phyloP scores from a whole-genome alignment of 2,797 vertebrate species.

The Melanotaenia boesemani region DNA sequence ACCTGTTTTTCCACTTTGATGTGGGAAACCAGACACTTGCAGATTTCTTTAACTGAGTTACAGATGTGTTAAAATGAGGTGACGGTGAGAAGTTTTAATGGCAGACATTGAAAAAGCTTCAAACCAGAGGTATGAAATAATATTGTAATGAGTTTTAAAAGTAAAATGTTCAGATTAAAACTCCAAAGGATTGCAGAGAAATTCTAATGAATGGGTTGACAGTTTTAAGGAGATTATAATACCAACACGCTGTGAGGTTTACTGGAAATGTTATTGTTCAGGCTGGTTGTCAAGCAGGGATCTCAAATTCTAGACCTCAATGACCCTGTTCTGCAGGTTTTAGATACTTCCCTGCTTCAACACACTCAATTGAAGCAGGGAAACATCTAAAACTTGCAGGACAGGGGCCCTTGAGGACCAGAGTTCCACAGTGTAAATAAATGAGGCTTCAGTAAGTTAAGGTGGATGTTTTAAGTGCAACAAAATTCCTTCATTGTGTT shows the following conservation, averaged over 20 bases:
- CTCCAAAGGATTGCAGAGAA: neutral
- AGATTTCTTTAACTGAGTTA: too few relatives aligned
- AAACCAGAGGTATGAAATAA: neutral
- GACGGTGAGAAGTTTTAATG: neutral
- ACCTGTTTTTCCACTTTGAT: neutral
- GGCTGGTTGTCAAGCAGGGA: neutral
- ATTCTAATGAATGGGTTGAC: neutral
- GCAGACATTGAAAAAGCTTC: neutral
- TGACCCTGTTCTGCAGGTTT: neutral
- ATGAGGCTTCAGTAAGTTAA: neutral
- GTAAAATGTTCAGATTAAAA: neutral
- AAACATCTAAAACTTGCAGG: constrained; percentile 1
- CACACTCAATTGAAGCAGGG: neutral
- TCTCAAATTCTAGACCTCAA: neutral
- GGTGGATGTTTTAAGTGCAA: fast-evolving
- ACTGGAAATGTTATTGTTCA: neutral
- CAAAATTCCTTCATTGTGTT: fast-evolving
- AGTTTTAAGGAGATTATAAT: neutral
- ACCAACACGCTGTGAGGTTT: neutral
- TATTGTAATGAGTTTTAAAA: neutral
- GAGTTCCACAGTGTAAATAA: neutral
- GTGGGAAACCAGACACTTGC: neutral
- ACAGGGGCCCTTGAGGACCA: neutral
- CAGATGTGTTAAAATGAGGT: neutral
- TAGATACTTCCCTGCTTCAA: neutral